A percentile compares a stretch with the other conserved stretches of the same genome.
Evolutionary conservation across 2,888 invertebrate genomes (phyloP).

Genomic region (Agrilus biguttatus): DNA sequence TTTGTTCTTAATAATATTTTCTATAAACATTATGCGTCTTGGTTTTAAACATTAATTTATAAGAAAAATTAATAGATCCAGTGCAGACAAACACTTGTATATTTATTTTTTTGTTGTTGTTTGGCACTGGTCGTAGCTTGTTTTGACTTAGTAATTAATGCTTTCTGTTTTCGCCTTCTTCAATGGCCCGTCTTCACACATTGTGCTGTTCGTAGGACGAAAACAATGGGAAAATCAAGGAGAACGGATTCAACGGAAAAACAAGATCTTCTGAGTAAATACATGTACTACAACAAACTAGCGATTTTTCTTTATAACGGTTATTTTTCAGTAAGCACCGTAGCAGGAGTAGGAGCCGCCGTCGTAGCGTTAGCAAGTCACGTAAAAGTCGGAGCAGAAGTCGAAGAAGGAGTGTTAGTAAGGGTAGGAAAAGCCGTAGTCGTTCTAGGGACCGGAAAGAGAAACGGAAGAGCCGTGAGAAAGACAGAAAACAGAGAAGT

Average conservation of each 20-base stretch:
- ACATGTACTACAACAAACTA: constrained; percentile 4
- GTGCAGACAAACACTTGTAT: no score
- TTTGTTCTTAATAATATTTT: no score
- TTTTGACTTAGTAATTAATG: constrained; percentile 26
- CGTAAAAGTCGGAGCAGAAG: constrained; percentile 16
- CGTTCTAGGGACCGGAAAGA: constrained; percentile 44
- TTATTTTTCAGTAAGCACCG: constrained; percentile 6
- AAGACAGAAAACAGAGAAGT: constrained; percentile 13
- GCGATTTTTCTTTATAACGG: neutral
- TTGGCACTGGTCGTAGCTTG: constrained; percentile 11
- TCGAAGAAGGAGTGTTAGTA: constrained; percentile 13
- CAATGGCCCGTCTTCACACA: constrained; percentile 24
- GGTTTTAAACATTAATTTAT: no score
- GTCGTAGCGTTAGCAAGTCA: constrained; percentile 12
- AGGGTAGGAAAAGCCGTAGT: constrained; percentile 16
- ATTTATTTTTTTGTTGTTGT: neutral
- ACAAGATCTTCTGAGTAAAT: constrained; percentile 39
- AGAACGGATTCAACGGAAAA: constrained; percentile 41
- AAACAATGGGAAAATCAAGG: constrained; percentile 39
- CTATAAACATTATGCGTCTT: no score
- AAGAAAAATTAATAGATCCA: no score
- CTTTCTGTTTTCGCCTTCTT: constrained; percentile 27
- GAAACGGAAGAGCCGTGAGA: constrained; percentile 20
- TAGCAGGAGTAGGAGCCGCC: constrained; percentile 7
- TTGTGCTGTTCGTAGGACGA: constrained; percentile 39